These are phyloP conservation scores for Graphium colonna DNA, from an alignment of 2,888 invertebrate species.

Conservation along the genomic window DNA sequence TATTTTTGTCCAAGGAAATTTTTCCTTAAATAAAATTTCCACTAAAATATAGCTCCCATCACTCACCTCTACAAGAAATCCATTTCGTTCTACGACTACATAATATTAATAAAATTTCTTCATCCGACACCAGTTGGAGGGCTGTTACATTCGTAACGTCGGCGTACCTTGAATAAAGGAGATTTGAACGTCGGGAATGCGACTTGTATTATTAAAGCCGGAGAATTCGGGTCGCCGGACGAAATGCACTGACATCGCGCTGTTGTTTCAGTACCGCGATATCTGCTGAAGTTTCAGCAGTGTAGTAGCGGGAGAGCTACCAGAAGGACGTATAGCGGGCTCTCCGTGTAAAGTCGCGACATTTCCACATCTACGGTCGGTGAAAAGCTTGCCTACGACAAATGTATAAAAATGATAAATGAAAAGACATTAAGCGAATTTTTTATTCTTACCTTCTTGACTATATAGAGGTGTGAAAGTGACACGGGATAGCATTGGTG, in stretches of 20 bases:
- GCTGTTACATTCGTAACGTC: constrained; percentile 18
- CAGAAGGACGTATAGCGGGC: constrained; percentile 40
- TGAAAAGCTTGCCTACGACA: too few relatives aligned
- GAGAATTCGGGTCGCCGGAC: constrained; percentile 36
- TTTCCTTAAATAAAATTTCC: not conserved
- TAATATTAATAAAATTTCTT: constrained; percentile 10
- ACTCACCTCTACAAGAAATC: not conserved
- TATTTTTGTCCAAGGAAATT: not conserved
- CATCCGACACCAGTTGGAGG: constrained; percentile 3
- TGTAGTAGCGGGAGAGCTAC: constrained; percentile 44
- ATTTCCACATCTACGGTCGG: not conserved
- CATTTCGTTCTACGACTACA: not conserved
- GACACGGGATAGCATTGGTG: constrained; percentile 39
- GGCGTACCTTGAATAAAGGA: constrained; percentile 20
- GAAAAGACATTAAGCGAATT: not conserved
- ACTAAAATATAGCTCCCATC: not conserved
- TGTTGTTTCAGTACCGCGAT: constrained; percentile 45
- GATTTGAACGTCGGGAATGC: constrained; percentile 30
- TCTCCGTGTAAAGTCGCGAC: constrained; percentile 10
- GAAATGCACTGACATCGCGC: constrained; percentile 36
- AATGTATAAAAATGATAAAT: not conserved
- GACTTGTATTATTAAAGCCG: constrained; percentile 35
- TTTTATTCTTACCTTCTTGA: too few relatives aligned
- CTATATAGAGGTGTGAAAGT: constrained; percentile 30
- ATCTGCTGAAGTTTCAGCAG: constrained; percentile 48